Evolutionary conservation across 2,797 vertebrate genomes (phyloP), one percentile per base, ranked within the genome.

Genomic region (Merluccius polli): DNA sequence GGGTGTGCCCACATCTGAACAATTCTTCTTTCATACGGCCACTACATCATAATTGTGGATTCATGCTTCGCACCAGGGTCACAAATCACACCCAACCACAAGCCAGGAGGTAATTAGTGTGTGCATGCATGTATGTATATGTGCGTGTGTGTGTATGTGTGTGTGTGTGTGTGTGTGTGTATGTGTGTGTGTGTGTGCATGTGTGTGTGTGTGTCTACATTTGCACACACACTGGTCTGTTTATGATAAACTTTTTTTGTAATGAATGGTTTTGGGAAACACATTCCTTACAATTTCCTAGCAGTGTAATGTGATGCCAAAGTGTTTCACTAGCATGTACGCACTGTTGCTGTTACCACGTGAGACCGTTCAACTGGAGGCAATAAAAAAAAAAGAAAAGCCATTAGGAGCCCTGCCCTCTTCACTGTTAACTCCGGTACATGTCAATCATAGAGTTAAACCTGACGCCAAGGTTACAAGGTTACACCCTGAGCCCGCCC

Each of bases 1-100:
- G 76, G 72, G 76, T 77, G 72, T 77, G 65, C 76, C 75, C 76
- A 70, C 71, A 77, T 77, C 71, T 73, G 38, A 77, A 77, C 76
- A 77, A 77, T 73, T 65, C 63, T 38, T 70, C 72, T 73, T 77
- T 73, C 76, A 77, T 77, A 52, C 76, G 73, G 65, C 72, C 71
- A 27, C 72, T 69, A 77, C 76, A 77, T 77, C 76, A 77, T 77
- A 29, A 73, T 77, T 73, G 36, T 77, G 72, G 75, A 70, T 63
- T 71, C 76, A 77, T 77, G 76, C 76, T 33, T 77, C 24, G 44
- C 76, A 73, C 72, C 75, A 52, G 35, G 73, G 73, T 77, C 76
- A 77, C 71, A 77, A 77, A 73, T 73, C 71, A 73, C 72, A 73
- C 59, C 59, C 63, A 32, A 77, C 76, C 76, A 77, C 72, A 77